Base-by-base conservation (phyloP, 2,888 invertebrate species). In the Drosophila kuntzei region DNA sequence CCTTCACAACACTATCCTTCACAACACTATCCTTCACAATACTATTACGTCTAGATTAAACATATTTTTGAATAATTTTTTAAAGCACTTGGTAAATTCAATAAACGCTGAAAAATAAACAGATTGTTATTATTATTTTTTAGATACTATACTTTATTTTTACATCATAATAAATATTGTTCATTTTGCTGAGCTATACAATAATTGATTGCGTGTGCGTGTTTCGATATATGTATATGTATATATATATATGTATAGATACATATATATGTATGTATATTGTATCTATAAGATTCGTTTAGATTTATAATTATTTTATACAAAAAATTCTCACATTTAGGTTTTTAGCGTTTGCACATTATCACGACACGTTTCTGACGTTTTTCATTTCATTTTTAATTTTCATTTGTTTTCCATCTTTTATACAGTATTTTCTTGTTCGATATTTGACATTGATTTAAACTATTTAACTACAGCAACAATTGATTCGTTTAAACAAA, bases 271-370 rank as follows among this genome's bases (percentile, higher is more conserved):
- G 43, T 57, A 47, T n/a, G n/a, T n/a, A 41, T 39, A 39, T 53
- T 65, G 61, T 72, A 68, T 71, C 70, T 58, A 80, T 71, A 68
- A 66, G 68, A 78, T 85, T 79, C 68, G 55, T 77, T 86, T 85
- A 61, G 68, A 58, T 67, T 81, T 82, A 85, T 47, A 84, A 80
- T 79, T 84, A 87, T 76, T 85, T 85, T 85, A 80, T 87, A 84
- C 84, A 84, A 86, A 84, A 84, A 87, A 79, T 84, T 84, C 85
- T 87, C 87, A 84, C 87, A 84, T 84, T 84, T 87, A 86, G 83
- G 70, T 76, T 71, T 71, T 80, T 74, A 74, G 79, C 67, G 47
- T 79, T 79, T 84, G 78, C 75, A 79, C 80, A 80, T 74, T 84
- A 87, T 85, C 87, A 87, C 84, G 77, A 76, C 72, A 76, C 72